phyloP scores from a whole-genome alignment of 2,113 vertebrate species.

The Taurulus bubalis region DNA sequence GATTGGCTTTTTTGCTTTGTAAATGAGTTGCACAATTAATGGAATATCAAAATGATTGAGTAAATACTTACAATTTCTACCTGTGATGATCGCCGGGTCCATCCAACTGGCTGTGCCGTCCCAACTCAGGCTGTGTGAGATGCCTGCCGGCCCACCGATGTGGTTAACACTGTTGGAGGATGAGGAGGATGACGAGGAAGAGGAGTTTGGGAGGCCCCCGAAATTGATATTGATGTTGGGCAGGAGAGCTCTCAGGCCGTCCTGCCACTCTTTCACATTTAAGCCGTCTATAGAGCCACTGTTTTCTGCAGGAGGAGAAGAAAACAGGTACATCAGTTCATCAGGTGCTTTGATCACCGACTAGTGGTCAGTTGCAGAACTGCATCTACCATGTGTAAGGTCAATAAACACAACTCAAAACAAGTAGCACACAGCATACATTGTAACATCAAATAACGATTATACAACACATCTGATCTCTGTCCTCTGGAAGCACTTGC shows the following conservation, averaged over 20 bases:
- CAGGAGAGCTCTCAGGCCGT: slow-evolving; percentile 98
- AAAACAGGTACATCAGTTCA: neutral
- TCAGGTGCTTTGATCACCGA: slow-evolving; percentile 18
- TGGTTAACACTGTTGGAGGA: slow-evolving; percentile 98
- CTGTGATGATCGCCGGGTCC: slow-evolving; percentile 99
- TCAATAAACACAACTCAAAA: slow-evolving; percentile 52
- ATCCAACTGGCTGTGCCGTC: slow-evolving; percentile 98
- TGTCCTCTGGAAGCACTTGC: neutral
- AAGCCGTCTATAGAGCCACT: slow-evolving; percentile 97
- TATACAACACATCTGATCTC: slow-evolving; percentile 20
- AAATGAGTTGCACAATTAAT: too few species aligned
- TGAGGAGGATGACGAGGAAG: slow-evolving; percentile 87
- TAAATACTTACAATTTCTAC: slow-evolving; percentile 74
- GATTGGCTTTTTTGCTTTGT: too few species aligned
- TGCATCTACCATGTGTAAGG: slow-evolving; percentile 31
- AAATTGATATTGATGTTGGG: slow-evolving; percentile 99
- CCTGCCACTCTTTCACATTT: slow-evolving; percentile 99
- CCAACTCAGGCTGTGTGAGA: slow-evolving; percentile 97
- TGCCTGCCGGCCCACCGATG: slow-evolving; percentile 91
- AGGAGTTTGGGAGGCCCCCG: slow-evolving; percentile 96
- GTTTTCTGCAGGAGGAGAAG: slow-evolving; percentile 91
- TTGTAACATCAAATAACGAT: slow-evolving; percentile 23
- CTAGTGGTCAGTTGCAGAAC: slow-evolving; percentile 54
- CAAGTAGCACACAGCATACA: slow-evolving; percentile 8
- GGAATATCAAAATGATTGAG: neutral